phyloP scores from a whole-genome alignment of 2,113 vertebrate genomes.

The Heterotis niloticus region DNA sequence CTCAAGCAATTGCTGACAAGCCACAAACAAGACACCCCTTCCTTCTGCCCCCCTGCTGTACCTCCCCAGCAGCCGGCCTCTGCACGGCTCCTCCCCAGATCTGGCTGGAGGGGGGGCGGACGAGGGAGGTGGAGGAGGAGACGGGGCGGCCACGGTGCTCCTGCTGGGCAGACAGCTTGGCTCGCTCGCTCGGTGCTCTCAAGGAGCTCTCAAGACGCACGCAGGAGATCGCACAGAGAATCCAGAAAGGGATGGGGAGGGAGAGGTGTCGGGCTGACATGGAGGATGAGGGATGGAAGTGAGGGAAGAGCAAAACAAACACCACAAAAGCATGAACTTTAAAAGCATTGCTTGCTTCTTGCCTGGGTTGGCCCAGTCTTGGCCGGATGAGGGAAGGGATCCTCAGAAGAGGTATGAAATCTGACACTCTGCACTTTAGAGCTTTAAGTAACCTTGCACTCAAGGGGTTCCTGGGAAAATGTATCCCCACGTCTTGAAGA shows the following conservation, averaged over 20 bases:
- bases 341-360: constrained; percentile 1
- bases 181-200: constrained; percentile 15
- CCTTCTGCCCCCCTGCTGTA: constrained; percentile 17
- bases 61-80: constrained; percentile 17
- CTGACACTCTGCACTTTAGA: no score
- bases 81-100: constrained; percentile 10
- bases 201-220: constrained; percentile 2
- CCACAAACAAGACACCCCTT: constrained; percentile 79
- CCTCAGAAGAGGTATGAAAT: no score
- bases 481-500: no score
- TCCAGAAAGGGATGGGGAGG: constrained; percentile 23
- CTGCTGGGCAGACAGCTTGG: constrained; percentile 20
- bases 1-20: constrained; percentile 87
- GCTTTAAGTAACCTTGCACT: no score
- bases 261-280: not conserved
- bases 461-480: no score
- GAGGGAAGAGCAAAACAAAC: constrained; percentile 46
- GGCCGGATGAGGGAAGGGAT: no score
- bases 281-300: constrained; percentile 35
- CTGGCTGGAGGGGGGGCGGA: constrained; percentile 19
- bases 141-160: constrained; percentile 25
- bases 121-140: not conserved
- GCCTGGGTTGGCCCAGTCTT: constrained; percentile 15
- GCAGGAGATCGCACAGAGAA: constrained; percentile 11
- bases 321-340: constrained; percentile 36